Base-by-base conservation (phyloP, 2,888 invertebrate species). In the Allygus modestus region DNA sequence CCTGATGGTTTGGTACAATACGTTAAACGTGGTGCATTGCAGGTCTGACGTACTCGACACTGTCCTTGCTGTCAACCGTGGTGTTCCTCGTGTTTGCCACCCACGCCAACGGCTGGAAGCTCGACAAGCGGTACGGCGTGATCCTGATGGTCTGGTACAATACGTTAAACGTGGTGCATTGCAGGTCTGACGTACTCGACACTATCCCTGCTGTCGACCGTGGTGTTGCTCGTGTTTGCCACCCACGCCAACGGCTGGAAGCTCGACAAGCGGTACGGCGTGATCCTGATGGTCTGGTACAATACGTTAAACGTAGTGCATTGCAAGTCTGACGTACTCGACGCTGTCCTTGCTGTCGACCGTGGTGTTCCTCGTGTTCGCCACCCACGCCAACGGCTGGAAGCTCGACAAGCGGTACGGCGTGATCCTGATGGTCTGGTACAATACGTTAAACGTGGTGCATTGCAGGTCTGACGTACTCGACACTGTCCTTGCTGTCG, bases 201-300 rank as follows among this genome's bases (percentile, higher is more conserved):
- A 0, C 91, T 98, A n/a, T 98, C 98, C 0, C 93, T 98, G 33
- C 93, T 99, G 88, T 97, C 97, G 23, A 98, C 98, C 58, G 98
- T 99, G 46, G 92, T 97, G 84, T 97, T 98, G 91, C 92, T 99
- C 87, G 94, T 99, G 75, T 92, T 96, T 2, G 96, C 97, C n/a
- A 97, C 98, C n/a, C n/a, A n/a, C n/a, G n/a, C n/a, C n/a, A n/a
- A 98, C 91, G 97, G 97, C 85, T 99, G 98, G 98, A 97, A 97
- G 89, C 92, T 99, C 89, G 97, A 98, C 91, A 95, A 96, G 90
- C 95, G 95, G 89, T 96, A 96, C 90, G 98, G 98, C 17, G 88
- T 96, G 4, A 94, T 98, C 26, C 93, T 99, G 46, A 46, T 46
- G 46, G 46, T 46, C 15, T 46, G 46, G 12, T 37, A 37, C 37